Percentiles rank a stretch among this genome's conserved stretches.
phyloP scores from a whole-genome alignment of 35 echinoderm and acorn worm species.

The Anneissia japonica region DNA sequence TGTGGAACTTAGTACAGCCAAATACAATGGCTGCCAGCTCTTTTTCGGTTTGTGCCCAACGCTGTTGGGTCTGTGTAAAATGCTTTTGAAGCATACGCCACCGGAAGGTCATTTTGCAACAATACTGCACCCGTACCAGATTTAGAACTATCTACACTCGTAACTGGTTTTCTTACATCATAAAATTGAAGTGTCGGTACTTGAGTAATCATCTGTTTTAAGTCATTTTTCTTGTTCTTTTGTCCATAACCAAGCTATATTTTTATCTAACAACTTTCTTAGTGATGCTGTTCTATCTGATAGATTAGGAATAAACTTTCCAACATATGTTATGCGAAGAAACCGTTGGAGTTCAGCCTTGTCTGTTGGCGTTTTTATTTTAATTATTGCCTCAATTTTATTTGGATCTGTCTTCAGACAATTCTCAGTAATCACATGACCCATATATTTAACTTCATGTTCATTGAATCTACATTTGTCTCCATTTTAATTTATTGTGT shows the following conservation, averaged over 20 bases:
- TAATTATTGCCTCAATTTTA: conserved; percentile 46
- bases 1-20: too few species aligned
- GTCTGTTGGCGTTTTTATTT: conserved; percentile 30
- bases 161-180: too few species aligned
- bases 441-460: conserved; percentile 26
- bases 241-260: conserved; percentile 19
- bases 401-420: conserved; percentile 35
- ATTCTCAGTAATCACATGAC: conserved; percentile 11
- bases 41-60: too few species aligned
- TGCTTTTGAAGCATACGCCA: neutral
- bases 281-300: conserved; percentile 24
- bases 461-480: too few species aligned
- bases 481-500: too few species aligned
- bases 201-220: too few species aligned
- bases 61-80: too few species aligned
- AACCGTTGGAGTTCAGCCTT: conserved; percentile 29
- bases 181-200: too few species aligned
- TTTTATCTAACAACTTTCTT: conserved; percentile 17
- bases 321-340: conserved; percentile 52
- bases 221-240: neutral
- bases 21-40: too few species aligned
- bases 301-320: conserved; percentile 33
- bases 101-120: too few species aligned
- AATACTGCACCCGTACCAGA: too few species aligned
- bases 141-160: conserved; percentile 12